Evolutionary conservation across 2,888 invertebrate species (phyloP).

Genomic region (Lamellibrachia satsuma): DNA sequence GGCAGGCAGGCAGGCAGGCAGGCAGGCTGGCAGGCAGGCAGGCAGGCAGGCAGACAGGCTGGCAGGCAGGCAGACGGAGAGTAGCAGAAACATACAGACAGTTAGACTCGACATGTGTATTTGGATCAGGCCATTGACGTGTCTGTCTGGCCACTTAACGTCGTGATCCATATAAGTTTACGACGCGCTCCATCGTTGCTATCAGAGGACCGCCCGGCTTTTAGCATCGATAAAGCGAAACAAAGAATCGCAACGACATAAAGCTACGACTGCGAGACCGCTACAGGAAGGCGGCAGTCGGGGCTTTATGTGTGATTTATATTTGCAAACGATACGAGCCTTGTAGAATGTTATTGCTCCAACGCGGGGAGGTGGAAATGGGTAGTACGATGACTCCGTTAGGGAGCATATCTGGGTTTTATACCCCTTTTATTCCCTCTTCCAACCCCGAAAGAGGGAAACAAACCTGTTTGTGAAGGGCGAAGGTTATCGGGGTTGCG

Average conservation of each 20-base stretch:
- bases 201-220: not conserved
- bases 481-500: not conserved
- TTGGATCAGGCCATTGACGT: not conserved
- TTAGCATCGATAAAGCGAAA: not conserved
- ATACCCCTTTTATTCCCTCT: not conserved
- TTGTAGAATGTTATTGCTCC: not conserved
- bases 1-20: not conserved
- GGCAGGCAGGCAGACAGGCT: not conserved
- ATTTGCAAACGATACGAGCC: not conserved
- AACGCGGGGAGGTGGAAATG: not conserved
- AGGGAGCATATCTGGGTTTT: not conserved
- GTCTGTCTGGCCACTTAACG: not conserved
- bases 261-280: not conserved
- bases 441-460: not conserved
- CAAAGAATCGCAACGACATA: not conserved
- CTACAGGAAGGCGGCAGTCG: not conserved
- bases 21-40: not conserved
- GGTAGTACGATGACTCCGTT: not conserved
- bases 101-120: not conserved
- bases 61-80: not conserved
- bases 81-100: not conserved
- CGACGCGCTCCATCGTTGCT: not conserved
- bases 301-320: not conserved
- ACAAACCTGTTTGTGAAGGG: not conserved
- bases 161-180: not conserved